phyloP scores from a whole-genome alignment of 2,113 vertebrate genomes.

The Labeo rohita region DNA sequence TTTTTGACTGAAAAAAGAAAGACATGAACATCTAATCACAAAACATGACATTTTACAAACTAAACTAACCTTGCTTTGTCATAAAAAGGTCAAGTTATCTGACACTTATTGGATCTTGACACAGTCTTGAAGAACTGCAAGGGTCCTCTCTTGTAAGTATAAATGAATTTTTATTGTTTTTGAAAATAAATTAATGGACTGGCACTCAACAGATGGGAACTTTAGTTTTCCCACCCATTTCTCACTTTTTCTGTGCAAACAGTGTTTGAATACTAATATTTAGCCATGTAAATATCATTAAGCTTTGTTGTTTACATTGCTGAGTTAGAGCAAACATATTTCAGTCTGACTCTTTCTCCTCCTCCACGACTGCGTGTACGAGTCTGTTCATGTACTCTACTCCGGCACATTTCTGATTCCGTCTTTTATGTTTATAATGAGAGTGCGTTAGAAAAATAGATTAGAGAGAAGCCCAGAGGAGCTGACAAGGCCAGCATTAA shows the following conservation, averaged over 20 bases:
- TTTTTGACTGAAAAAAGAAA: too few species aligned
- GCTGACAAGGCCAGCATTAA: slow-evolving; percentile 48
- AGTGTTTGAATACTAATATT: slow-evolving; percentile 23
- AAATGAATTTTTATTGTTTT: background rate
- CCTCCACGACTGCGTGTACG: background rate
- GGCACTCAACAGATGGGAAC: background rate
- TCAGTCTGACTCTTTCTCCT: slow-evolving; percentile 19
- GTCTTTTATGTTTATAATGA: slow-evolving; percentile 58
- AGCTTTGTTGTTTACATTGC: slow-evolving; percentile 51
- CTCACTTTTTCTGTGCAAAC: slow-evolving; percentile 5
- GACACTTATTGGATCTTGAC: background rate
- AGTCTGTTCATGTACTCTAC: slow-evolving; percentile 47
- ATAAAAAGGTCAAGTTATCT: background rate
- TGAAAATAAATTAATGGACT: background rate
- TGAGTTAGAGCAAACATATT: slow-evolving; percentile 51
- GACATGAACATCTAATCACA: too few species aligned
- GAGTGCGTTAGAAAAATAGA: slow-evolving; percentile 41
- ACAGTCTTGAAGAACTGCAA: background rate
- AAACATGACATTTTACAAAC: too few species aligned
- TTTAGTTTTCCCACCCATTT: background rate
- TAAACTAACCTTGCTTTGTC: too few species aligned
- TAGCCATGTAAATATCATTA: slow-evolving; percentile 27
- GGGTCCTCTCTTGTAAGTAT: background rate
- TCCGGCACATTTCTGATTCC: slow-evolving; percentile 60
- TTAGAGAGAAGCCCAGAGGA: slow-evolving; percentile 53